These are phyloP conservation scores for Drosophila mauritiana DNA, from an alignment of 1,140 invertebrate genomes.

Conservation along the genomic window DNA sequence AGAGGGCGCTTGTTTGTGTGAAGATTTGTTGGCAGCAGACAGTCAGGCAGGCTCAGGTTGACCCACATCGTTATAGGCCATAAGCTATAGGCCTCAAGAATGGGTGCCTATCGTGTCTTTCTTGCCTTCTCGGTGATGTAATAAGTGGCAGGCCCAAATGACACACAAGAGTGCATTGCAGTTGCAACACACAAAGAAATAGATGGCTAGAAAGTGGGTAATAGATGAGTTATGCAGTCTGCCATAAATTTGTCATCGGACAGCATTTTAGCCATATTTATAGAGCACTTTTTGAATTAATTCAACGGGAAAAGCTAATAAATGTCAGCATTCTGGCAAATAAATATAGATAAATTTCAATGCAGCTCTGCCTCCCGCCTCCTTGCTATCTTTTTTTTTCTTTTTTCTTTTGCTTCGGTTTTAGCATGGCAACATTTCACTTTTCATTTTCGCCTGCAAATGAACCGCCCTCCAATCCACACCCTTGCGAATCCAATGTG, in stretches of 20 bases:
- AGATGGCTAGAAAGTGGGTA: neutral
- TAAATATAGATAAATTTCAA: constrained; percentile 41
- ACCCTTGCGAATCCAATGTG: constrained; percentile 23
- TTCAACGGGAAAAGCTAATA: constrained; percentile 63
- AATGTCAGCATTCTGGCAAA: constrained; percentile 62
- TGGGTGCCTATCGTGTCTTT: constrained; percentile 34
- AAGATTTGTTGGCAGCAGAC: constrained; percentile 47
- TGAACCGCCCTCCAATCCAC: constrained; percentile 6
- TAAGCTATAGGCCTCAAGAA: constrained; percentile 20
- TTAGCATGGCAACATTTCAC: constrained; percentile 59
- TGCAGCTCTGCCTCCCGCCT: neutral
- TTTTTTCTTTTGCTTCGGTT: neutral
- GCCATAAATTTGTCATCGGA: constrained; percentile 50
- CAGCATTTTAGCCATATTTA: constrained; percentile 55
- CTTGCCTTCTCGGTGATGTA: constrained; percentile 59
- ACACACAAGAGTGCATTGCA: constrained; percentile 75
- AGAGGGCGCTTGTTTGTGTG: constrained; percentile 16
- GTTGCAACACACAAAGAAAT: constrained; percentile 33
- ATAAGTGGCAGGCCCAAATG: constrained; percentile 69
- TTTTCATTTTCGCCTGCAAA: constrained; percentile 42
- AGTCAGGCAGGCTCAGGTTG: constrained; percentile 47
- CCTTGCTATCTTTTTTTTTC: too few relatives aligned
- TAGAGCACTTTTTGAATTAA: constrained; percentile 46
- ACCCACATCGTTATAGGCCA: constrained; percentile 59
- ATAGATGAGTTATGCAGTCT: constrained; percentile 46